phyloP scores from a whole-genome alignment of 2,797 vertebrate genomes.

The Sylvia borin region DNA sequence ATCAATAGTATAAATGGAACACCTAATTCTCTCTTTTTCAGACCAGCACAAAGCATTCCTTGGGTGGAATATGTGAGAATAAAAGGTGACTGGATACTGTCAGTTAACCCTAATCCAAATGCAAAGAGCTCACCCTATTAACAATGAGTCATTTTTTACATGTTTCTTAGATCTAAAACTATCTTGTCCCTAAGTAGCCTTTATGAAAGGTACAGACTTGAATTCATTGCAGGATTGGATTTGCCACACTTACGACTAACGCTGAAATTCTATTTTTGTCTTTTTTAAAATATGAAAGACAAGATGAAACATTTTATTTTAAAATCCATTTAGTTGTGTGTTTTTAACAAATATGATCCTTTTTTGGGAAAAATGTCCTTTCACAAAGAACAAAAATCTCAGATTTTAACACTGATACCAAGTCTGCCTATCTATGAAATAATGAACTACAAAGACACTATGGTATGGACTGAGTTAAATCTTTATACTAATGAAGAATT shows the following conservation, averaged over 20 bases:
- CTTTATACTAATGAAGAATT: neutral
- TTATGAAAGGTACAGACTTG: constrained; percentile 44
- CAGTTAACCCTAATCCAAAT: constrained; percentile 77
- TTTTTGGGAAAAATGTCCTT: neutral
- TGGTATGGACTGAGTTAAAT: neutral
- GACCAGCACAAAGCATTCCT: constrained; percentile 65
- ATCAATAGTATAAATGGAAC: constrained; percentile 75
- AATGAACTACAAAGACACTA: neutral
- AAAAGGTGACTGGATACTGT: constrained; percentile 71
- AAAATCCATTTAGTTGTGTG: neutral
- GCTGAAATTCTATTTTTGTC: neutral
- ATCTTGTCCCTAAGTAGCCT: constrained; percentile 71
- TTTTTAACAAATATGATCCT: constrained; percentile 35
- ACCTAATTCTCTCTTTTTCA: constrained; percentile 74
- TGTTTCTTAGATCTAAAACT: constrained; percentile 73
- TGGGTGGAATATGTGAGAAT: constrained; percentile 52
- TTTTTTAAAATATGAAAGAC: neutral
- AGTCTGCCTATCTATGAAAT: neutral
- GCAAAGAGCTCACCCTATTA: constrained; percentile 75
- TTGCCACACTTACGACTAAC: constrained; percentile 29
- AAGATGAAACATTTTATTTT: neutral
- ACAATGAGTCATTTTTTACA: constrained; percentile 69
- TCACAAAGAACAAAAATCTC: neutral
- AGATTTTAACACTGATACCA: neutral
- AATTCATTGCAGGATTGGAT: constrained; percentile 51